Evolutionary conservation across 2,888 invertebrate genomes (phyloP), one percentile per base, ranked within the genome.

Genomic region (Idaea straminata): DNA sequence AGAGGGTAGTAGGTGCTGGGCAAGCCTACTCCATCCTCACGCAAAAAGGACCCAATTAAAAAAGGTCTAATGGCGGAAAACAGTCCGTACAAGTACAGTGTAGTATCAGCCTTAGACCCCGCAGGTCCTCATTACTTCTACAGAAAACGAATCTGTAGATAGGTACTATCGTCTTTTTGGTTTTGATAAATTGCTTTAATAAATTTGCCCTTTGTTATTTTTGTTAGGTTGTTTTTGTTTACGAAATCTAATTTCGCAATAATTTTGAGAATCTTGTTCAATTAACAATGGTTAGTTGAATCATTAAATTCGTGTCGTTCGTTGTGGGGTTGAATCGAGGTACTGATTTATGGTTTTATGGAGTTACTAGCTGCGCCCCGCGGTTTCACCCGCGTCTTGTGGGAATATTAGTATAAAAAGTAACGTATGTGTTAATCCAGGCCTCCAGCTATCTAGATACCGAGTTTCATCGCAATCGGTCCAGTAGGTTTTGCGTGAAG

Each of bases 41-140:
- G n/a, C n/a, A n/a, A n/a, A n/a, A n/a, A n/a, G n/a, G n/a, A n/a
- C n/a, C n/a, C n/a, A n/a, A n/a, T n/a, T n/a, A n/a, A n/a, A n/a
- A n/a, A n/a, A n/a, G n/a, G n/a, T n/a, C n/a, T n/a, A n/a, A n/a
- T n/a, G n/a, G n/a, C n/a, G n/a, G n/a, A n/a, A n/a, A n/a, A n/a
- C n/a, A n/a, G n/a, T n/a, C n/a, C n/a, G n/a, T n/a, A n/a, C n/a
- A n/a, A 38, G 13, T 13, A 47, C 38, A 47, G 47, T 47, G 47
- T 47, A 47, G 13, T 10, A 5, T 10, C 47, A 47, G 13, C 47
- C 47, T 47, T 47, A 47, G 47, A 47, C 38, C 6, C 38, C 7
- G 63, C 61, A 62, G 66, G 66, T 63, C 68, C 69, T 64, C 65
- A 66, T 67, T 66, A 66, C 65, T 65, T 69, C 68, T 66, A 66